Conservation (phyloP, 2,113 vertebrate genomes). For the Athene cunicularia region DNA sequence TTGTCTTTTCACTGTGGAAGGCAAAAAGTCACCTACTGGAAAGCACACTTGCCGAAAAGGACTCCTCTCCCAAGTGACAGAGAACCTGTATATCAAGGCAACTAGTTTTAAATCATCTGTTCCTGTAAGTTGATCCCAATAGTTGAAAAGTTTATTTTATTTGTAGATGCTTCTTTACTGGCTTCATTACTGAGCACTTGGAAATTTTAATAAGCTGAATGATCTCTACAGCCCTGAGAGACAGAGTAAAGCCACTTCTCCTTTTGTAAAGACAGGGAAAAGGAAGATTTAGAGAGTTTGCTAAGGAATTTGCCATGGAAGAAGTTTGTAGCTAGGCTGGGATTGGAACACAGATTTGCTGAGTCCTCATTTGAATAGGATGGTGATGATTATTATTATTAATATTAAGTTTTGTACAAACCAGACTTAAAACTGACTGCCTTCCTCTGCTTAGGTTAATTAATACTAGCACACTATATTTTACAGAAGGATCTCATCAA, state of each 20-base stretch:
- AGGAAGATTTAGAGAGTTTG: neutral
- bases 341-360: neutral
- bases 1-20: conserved; percentile 51
- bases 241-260: neutral
- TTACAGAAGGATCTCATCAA: conserved; percentile 73
- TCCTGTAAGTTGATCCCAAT: conserved; percentile 67
- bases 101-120: conserved; percentile 64
- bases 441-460: neutral
- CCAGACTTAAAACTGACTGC: neutral
- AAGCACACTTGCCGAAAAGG: conserved; percentile 48
- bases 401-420: neutral
- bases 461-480: neutral
- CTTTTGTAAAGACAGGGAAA: neutral
- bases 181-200: neutral
- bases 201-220: neutral
- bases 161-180: neutral
- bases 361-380: neutral
- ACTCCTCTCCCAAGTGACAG: conserved; percentile 60
- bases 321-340: neutral
- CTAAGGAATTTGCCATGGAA: neutral
- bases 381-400: neutral
- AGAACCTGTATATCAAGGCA: conserved; percentile 60
- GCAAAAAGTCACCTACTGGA: conserved; percentile 21
- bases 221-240: neutral
- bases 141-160: neutral